Evolutionary conservation across 2,888 invertebrate genomes (phyloP), one percentile per base, ranked within the genome.

Genomic region (Muschampia plurimacula): DNA sequence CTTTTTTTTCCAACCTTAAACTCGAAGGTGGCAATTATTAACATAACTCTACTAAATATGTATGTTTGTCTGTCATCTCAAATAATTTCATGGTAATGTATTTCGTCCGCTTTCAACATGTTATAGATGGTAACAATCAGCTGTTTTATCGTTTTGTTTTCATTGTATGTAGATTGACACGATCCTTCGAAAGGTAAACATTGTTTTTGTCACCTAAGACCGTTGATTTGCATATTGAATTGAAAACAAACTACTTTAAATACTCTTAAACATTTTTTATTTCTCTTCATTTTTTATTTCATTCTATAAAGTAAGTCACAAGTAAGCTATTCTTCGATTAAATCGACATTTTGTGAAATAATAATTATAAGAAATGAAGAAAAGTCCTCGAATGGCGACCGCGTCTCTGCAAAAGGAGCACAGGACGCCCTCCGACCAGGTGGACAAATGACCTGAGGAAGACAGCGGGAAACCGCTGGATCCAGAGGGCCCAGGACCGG

Each of bases 21-120:
- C 52, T 36, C 10, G 10, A 32, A 68, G 68, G 68, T 68, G 68
- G 60, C 68, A 60, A 68, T 60, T 49, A 68, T 68, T 68, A 36
- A 49, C 60, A 68, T 68, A 68, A 15, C n/a, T 5, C 68, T 68
- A 63, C 69, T 69, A 69, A 69, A 69, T 69, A 69, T 69, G 62
- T 49, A 69, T 69, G 69, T 69, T 28, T 62, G 62, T 69, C 49
- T 49, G 63, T 69, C 63, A 63, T 69, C 52, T 69, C 41, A 69
- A 49, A 67, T 67, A 67, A 69, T 63, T 49, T 64, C 28, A 69
- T 69, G 68, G 49, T 49, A 60, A 57, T 73, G 39, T 57, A 39
- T 55, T 39, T 67, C 36, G 46, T 12, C 69, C 39, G 52, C 69
- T 69, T 69, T 69, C 69, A 69, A 52, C 69, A 52, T 62, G 68